Evolutionary conservation across 1,140 invertebrate species (phyloP), one percentile per base, ranked within the genome.

Genomic region (Calycopis cecrops): DNA sequence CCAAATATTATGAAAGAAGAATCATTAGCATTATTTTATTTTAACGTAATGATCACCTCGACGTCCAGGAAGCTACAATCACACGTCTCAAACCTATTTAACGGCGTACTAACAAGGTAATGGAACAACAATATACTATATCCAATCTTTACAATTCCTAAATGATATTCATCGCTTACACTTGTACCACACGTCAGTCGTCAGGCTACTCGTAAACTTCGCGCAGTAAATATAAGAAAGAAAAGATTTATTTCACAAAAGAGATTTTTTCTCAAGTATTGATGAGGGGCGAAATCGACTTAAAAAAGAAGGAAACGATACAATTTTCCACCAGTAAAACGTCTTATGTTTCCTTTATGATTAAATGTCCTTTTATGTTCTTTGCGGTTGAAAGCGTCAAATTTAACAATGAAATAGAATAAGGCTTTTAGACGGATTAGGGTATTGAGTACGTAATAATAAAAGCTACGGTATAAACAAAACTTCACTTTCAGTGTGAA

Each of bases 201-300:
- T 34, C 49, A 48, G 40, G 48, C 59, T 63, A 72, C 52, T 76
- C 73, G 67, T 76, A 73, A 76, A 76, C 64, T 72, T 72, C 61
- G 68, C 64, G 59, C 69, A 71, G 67, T 76, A 72, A 76, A 76
- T 76, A 76, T 73, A 71, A 76, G 67, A 71, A 76, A 71, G 60
- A 73, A n/a, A n/a, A n/a, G 64, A 69, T 67, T 37, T 64, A 59
- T 57, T 57, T 56, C 55, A 58, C 63, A 69, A 63, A 62, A 47
- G 58, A 57, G 6, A 34, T 58, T 54, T 59, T n/a, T 48, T 33
- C 42, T 14, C 48, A 59, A 54, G 51, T 53, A 54, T 59, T 59
- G 52, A 54, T 54, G 40, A 47, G 52, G 44, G 52, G 40, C 51
- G 28, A 42, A 28, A 28, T 6, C 21, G 28, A 42, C 33, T 40